phyloP scores from a whole-genome alignment of 2,888 invertebrate species.

The Anoplius nigerrimus region DNA sequence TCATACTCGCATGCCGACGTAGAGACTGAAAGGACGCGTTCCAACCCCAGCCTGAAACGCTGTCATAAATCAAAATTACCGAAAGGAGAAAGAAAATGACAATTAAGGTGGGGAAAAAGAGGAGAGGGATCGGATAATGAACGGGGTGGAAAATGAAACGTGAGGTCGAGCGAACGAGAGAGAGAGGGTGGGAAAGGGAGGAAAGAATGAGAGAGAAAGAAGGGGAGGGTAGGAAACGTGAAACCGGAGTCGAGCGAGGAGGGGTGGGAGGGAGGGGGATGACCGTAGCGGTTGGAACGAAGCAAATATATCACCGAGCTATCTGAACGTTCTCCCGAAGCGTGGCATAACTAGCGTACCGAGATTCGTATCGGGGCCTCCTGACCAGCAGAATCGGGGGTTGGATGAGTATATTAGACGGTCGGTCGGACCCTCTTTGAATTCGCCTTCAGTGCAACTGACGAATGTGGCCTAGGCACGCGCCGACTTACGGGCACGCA shows the following conservation, averaged over 20 bases:
- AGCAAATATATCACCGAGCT: conserved; percentile 50
- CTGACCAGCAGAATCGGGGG: conserved; percentile 44
- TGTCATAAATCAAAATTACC: conserved; percentile 49
- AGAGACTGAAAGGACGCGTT: conserved; percentile 22
- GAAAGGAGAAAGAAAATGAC: conserved; percentile 30
- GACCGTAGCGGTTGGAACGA: conserved; percentile 35
- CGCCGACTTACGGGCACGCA: conserved; percentile 39
- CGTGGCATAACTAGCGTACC: conserved; percentile 58
- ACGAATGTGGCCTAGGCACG: conserved; percentile 67
- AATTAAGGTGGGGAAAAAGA: conserved; percentile 27
- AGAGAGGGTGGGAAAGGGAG: not conserved
- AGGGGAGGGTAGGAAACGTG: conserved; percentile 29
- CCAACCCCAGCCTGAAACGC: conserved; percentile 35
- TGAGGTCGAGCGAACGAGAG: not conserved
- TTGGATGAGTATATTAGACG: conserved; percentile 66
- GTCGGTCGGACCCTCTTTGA: conserved; percentile 43
- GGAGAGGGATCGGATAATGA: not conserved
- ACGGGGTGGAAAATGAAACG: no score
- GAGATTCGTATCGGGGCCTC: conserved; percentile 49
- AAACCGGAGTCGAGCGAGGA: conserved; percentile 16
- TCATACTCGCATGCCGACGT: no score
- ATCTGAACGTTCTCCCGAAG: conserved; percentile 53
- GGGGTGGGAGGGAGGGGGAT: conserved; percentile 20
- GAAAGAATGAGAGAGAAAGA: conserved; percentile 27
- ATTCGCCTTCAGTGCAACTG: conserved; percentile 55